Evolutionary conservation across 2,888 invertebrate genomes (phyloP).

Genomic region (Rhamphomyia laevipes): DNA sequence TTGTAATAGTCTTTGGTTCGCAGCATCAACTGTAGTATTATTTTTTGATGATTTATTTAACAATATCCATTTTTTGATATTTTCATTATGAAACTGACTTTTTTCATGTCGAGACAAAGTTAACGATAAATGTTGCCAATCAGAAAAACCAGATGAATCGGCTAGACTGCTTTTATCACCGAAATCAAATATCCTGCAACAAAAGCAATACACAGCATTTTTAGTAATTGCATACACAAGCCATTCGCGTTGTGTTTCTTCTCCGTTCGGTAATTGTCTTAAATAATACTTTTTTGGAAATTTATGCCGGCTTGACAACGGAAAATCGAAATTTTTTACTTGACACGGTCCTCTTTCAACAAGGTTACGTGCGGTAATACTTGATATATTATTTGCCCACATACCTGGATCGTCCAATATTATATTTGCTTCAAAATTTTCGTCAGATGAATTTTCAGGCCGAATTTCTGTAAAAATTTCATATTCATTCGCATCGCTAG

Average conservation of each 20-base stretch:
- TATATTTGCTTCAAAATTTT: neutral
- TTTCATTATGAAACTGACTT: neutral
- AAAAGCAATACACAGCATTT: slow-evolving; percentile 17
- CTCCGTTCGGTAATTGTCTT: slow-evolving; percentile 11
- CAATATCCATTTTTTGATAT: neutral
- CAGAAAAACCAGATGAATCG: slow-evolving; percentile 1
- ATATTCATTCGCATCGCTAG: neutral
- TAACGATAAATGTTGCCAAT: neutral
- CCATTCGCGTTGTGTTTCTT: slow-evolving; percentile 14
- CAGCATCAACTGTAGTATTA: neutral
- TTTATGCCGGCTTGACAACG: neutral
- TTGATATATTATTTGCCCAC: neutral
- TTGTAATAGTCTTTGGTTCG: neutral
- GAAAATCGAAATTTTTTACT: neutral
- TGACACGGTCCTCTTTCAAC: neutral
- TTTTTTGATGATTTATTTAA: neutral
- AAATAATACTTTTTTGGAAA: slow-evolving; percentile 5
- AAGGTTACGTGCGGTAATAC: neutral
- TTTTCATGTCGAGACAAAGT: neutral
- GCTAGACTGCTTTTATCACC: slow-evolving; percentile 7
- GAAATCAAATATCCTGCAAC: slow-evolving; percentile 16
- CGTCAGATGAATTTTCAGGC: neutral
- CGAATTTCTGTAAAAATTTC: neutral
- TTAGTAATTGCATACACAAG: slow-evolving; percentile 16
- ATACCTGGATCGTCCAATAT: neutral